phyloP scores from a whole-genome alignment of 2,888 invertebrate species.

The Harpalus rubripes region DNA sequence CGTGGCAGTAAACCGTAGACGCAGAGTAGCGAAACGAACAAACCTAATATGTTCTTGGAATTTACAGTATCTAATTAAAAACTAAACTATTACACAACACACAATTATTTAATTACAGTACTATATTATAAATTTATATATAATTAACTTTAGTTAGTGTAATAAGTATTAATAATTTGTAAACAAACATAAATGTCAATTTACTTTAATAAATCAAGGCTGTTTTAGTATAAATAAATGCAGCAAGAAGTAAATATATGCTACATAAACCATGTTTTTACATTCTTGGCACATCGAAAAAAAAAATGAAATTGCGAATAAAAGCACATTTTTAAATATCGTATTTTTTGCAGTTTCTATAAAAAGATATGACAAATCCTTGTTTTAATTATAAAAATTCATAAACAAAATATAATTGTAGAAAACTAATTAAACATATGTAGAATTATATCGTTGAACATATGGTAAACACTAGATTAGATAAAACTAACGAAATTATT shows the following conservation, averaged over 20 bases:
- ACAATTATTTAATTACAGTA: too few relatives aligned
- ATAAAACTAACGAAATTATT: constrained; percentile 22
- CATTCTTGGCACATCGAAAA: neutral
- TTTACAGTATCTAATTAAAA: too few relatives aligned
- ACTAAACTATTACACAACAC: too few relatives aligned
- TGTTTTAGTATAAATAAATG: constrained; percentile 13
- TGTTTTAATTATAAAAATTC: neutral
- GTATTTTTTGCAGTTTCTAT: too few relatives aligned
- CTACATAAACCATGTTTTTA: neutral
- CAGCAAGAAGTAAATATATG: neutral
- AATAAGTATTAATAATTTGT: constrained; percentile 18
- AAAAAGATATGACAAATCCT: neutral
- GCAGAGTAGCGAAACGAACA: too few relatives aligned
- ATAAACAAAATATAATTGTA: neutral
- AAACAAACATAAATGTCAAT: constrained; percentile 35
- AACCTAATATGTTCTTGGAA: too few relatives aligned
- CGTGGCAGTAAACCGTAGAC: too few relatives aligned
- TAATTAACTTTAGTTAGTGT: too few relatives aligned
- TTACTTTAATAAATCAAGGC: constrained; percentile 33
- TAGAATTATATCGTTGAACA: constrained; percentile 2
- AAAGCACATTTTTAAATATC: too few relatives aligned
- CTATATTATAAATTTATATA: too few relatives aligned
- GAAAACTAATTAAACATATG: constrained; percentile 40
- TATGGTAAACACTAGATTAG: constrained; percentile 49
- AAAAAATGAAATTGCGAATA: too few relatives aligned